Evolutionary conservation across 2,888 invertebrate species (phyloP), one percentile per base, ranked within the genome.

Genomic region (Philaethria dido): DNA sequence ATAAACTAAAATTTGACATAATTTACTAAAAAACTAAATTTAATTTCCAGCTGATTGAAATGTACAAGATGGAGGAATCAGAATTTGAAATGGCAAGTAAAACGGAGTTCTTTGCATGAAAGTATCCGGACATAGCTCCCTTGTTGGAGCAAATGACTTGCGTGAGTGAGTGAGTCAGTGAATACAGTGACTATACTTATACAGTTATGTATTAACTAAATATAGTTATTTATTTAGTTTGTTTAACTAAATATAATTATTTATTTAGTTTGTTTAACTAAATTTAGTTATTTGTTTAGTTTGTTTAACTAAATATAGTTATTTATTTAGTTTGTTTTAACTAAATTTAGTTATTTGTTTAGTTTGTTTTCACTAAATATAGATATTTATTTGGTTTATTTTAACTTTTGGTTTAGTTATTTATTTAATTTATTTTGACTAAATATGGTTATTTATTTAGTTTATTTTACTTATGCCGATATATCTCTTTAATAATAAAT

Each of bases 41-140:
- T 14, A 0, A n/a, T 14, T 57, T 67, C 9, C 93, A 97, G 97
- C 94, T 97, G 82, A 96, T 98, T 87, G 98, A 98, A 86, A 96
- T 97, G 95, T 98, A 98, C 94, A 97, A 98, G 91, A 97, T 97
- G 93, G 98, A 98, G 88, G 98, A 98, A 85, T 94, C 96, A 75
- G 98, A 98, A 84, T 97, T 97, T 89, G 96, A 97, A 82, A 94
- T 98, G 93, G 96, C 96, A 79, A 96, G 96, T 83, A 98, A 97
- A 92, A 95, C 95, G 77, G 98, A 98, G 89, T 98, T 97, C 92
- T 98, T 97, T 93, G 97, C 97, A 92, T 98, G 95, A 95, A 94
- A 91, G 80, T 91, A 88, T 64, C 92, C 92, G 20, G 88, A 91
- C 78, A 84, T 92, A 70, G 92, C 91, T 80, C 87, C 88, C 0